Conservation (phyloP, 2,797 vertebrate species). For the Selene dorsalis region DNA sequence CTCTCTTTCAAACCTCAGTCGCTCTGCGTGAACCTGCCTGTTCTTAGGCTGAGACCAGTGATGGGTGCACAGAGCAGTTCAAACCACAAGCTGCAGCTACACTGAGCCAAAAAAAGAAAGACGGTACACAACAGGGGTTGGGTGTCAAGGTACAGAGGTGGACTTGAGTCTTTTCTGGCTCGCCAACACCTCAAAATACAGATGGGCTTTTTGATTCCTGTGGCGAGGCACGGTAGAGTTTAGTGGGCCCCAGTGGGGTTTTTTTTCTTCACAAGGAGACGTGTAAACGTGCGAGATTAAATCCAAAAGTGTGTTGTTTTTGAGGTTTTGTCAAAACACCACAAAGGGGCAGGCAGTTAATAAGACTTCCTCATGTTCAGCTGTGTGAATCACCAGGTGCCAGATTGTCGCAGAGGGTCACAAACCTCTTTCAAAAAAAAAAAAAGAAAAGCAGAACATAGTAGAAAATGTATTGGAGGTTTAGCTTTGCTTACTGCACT, state of each 20-base stretch:
- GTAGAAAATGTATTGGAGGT: not conserved
- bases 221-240: constrained; percentile 61
- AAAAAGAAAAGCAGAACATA: not conserved
- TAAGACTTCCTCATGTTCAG: constrained; percentile 85
- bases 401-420: constrained; percentile 39
- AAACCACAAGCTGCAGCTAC: constrained; percentile 53
- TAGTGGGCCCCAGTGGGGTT: constrained; percentile 68
- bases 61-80: constrained; percentile 16
- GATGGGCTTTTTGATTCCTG: constrained; percentile 64
- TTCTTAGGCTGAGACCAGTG: constrained; percentile 20
- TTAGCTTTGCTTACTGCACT: not conserved
- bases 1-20: constrained; percentile 49
- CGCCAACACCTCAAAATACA: constrained; percentile 60
- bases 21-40: constrained; percentile 30
- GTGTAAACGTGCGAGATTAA: constrained; percentile 70
- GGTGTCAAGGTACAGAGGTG: constrained; percentile 39
- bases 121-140: constrained; percentile 21
- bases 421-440: too few species aligned
- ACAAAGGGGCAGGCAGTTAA: constrained; percentile 81
- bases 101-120: constrained; percentile 35
- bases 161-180: constrained; percentile 15
- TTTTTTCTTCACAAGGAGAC: constrained; percentile 50
- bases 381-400: constrained; percentile 82
- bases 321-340: constrained; percentile 76
- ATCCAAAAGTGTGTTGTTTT: constrained; percentile 81